Evolutionary conservation across 2,888 invertebrate genomes (phyloP).

Genomic region (Octonoba sinensis): DNA sequence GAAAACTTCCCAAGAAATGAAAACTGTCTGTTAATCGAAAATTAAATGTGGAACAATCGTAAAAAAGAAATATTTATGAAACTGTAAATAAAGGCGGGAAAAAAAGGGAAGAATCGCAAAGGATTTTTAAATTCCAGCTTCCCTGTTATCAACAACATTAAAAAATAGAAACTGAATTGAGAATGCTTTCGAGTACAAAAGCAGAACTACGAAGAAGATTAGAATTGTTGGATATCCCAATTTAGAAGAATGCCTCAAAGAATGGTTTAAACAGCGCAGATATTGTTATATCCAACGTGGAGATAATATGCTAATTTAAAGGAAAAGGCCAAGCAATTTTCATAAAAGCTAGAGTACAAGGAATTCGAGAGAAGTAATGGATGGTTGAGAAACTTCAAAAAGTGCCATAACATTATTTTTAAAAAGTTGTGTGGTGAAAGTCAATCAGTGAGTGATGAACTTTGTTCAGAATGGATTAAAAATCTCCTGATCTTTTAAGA

Average conservation of each 20-base stretch:
- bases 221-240: background rate
- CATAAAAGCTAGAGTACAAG: background rate
- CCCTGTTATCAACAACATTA: background rate
- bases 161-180: too few species aligned
- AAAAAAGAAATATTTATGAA: background rate
- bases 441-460: too few species aligned
- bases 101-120: constrained; percentile 1
- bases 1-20: background rate
- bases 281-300: background rate
- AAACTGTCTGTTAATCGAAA: background rate
- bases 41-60: background rate
- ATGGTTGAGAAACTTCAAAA: background rate
- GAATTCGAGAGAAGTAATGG: background rate
- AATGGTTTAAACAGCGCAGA: background rate
- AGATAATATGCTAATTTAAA: background rate
- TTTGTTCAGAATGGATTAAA: too few species aligned
- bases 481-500: too few species aligned
- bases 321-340: background rate
- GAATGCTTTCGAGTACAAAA: background rate
- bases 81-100: constrained; percentile 3
- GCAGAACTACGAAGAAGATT: background rate
- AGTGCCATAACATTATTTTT: background rate
- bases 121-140: constrained; percentile 4
- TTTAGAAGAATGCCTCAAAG: background rate
- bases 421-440: background rate